Conservation (phyloP, 2,797 vertebrate species). For the Uromys caudimaculatus region DNA sequence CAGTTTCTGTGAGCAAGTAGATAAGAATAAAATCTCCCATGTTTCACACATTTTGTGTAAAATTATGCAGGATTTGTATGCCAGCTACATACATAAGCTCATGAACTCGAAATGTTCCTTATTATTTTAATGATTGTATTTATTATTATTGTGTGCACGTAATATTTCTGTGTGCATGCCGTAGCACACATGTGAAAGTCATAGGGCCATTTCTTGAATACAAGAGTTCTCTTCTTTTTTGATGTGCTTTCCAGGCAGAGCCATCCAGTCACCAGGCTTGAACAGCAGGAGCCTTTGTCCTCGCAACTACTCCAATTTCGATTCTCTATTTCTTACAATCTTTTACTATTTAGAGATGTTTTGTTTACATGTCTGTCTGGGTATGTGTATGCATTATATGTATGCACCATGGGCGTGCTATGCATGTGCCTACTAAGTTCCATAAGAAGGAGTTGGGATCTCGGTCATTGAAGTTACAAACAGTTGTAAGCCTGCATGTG, state of each 20-base stretch:
- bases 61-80: not conserved
- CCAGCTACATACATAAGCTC: not conserved
- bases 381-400: not conserved
- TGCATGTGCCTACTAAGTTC: no score
- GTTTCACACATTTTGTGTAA: not conserved
- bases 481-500: not conserved
- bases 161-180: not conserved
- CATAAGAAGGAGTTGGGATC: not conserved
- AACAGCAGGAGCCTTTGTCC: not conserved
- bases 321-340: not conserved
- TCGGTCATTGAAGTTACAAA: not conserved
- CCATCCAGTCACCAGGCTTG: not conserved
- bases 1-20: not conserved
- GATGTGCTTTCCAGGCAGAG: no score
- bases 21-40: not conserved
- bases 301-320: no score
- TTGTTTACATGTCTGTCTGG: not conserved
- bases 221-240: not conserved
- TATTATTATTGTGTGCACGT: not conserved
- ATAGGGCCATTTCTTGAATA: not conserved
- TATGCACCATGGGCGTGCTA: rapidly evolving
- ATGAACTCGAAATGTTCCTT: not conserved
- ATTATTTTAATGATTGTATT: not conserved
- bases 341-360: no score
- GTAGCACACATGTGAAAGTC: not conserved